A percentile compares a stretch with the other conserved stretches of the same genome.
These are phyloP conservation scores for Drosophila kuntzei DNA, from an alignment of 2,888 invertebrate species.

Conservation along the genomic window DNA sequence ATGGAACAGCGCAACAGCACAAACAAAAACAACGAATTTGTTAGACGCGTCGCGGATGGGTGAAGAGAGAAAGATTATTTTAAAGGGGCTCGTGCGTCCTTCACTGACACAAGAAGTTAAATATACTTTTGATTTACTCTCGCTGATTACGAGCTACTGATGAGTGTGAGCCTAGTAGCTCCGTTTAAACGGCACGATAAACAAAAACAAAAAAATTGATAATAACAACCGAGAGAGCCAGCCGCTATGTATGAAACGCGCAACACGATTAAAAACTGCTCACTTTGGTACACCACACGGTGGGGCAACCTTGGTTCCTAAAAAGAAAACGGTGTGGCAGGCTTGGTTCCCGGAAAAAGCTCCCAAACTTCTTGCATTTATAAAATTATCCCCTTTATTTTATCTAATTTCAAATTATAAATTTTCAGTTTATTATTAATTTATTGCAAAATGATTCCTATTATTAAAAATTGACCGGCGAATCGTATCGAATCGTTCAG, in stretches of 20 bases:
- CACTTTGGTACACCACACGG: too few species aligned
- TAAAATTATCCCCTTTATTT: too few species aligned
- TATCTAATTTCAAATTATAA: too few species aligned
- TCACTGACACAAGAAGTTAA: slow-evolving; percentile 7
- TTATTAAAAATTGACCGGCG: too few species aligned
- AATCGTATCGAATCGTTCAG: too few species aligned
- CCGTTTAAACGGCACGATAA: slow-evolving; percentile 44
- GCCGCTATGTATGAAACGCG: slow-evolving; percentile 41
- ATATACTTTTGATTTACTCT: slow-evolving; percentile 32
- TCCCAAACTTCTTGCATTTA: too few species aligned
- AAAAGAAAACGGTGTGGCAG: too few species aligned
- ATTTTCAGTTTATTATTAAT: too few species aligned
- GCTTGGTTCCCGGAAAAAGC: too few species aligned
- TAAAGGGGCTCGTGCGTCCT: slow-evolving; percentile 33
- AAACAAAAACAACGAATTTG: slow-evolving; percentile 50
- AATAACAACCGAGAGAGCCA: slow-evolving; percentile 39
- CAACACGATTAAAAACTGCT: slow-evolving; percentile 42
- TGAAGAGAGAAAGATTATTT: slow-evolving; percentile 7
- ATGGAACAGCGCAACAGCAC: slow-evolving; percentile 51
- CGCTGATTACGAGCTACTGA: slow-evolving; percentile 14
- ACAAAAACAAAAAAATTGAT: slow-evolving; percentile 58
- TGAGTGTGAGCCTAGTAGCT: slow-evolving; percentile 19
- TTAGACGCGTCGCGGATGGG: slow-evolving; percentile 25
- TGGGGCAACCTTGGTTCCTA: too few species aligned
- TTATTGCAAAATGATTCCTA: too few species aligned